These are phyloP conservation scores for Sternotherus odoratus DNA, from an alignment of 2,797 vertebrate genomes.

Conservation along the genomic window DNA sequence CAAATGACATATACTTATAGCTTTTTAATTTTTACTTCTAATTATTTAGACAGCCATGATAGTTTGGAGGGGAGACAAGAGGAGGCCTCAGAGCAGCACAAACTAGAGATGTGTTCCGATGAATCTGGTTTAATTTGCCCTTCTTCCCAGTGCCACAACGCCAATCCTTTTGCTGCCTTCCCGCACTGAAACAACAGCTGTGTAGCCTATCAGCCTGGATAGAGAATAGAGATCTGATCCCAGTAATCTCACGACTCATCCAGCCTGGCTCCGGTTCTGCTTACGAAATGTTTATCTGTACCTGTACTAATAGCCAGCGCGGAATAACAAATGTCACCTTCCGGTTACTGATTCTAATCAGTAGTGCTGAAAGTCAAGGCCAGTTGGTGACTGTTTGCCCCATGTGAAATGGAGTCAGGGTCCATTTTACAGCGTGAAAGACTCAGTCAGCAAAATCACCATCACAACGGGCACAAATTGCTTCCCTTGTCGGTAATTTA, in stretches of 20 bases:
- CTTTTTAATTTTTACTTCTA: background rate
- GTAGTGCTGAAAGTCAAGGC: background rate
- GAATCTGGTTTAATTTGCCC: background rate
- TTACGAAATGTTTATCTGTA: slow-evolving; percentile 42
- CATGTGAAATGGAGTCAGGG: too few relatives aligned
- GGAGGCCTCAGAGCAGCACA: background rate
- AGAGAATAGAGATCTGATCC: slow-evolving; percentile 40
- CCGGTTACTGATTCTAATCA: background rate
- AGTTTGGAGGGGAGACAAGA: background rate
- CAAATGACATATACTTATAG: rapidly evolving
- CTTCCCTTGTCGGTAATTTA: slow-evolving; percentile 41
- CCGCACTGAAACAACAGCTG: background rate
- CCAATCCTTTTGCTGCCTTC: background rate
- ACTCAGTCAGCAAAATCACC: background rate
- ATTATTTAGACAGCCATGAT: background rate
- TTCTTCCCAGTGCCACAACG: background rate
- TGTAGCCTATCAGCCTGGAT: slow-evolving; percentile 52
- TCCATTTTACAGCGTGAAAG: too few relatives aligned
- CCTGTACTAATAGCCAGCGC: slow-evolving; percentile 16
- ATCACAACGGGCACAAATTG: background rate
- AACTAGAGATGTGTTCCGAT: background rate
- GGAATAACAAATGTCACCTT: background rate
- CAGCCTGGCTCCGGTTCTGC: slow-evolving; percentile 41
- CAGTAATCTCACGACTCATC: slow-evolving; percentile 51
- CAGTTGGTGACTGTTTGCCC: background rate